A percentile compares a stretch with the other conserved stretches of the same genome.
Conservation (phyloP, 2,797 vertebrate species). For the Poeciliopsis paucimaculata region DNA sequence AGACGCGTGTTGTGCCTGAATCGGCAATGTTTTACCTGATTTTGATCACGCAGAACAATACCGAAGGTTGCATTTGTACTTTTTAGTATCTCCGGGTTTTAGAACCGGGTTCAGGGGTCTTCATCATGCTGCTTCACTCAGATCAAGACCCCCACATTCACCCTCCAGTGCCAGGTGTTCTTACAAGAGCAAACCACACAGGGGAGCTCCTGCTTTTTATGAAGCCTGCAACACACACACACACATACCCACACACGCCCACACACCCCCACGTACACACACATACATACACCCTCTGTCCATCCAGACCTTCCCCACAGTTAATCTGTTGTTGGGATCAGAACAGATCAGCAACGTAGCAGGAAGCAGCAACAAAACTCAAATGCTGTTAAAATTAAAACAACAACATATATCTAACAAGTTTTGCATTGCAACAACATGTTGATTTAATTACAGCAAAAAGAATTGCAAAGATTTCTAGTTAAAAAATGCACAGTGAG, state of each 20-base stretch:
- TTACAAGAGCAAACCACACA: constrained; percentile 86
- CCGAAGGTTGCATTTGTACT: neutral
- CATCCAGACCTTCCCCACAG: constrained; percentile 39
- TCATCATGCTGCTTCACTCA: constrained; percentile 4
- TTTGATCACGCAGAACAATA: neutral
- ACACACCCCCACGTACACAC: constrained; percentile 21
- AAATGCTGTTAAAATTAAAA: neutral
- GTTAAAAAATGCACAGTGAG: neutral
- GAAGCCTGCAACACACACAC: constrained; percentile 53
- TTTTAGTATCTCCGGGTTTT: neutral
- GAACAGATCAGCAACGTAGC: constrained; percentile 13
- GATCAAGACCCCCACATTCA: constrained; percentile 46
- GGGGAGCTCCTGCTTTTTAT: constrained; percentile 89
- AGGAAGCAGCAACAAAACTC: constrained; percentile 18
- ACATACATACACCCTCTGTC: constrained; percentile 10
- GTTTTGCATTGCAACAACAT: neutral
- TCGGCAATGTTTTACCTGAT: neutral
- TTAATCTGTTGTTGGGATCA: constrained; percentile 44
- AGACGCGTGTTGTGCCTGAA: neutral
- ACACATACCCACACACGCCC: constrained; percentile 17
- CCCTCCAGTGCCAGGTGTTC: constrained; percentile 59
- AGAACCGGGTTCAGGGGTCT: neutral
- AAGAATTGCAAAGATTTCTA: too few relatives aligned
- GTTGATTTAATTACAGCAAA: neutral
- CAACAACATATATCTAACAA: neutral